phyloP scores from a whole-genome alignment of 2,113 vertebrate species.

The Heterotilapia buettikoferi region DNA sequence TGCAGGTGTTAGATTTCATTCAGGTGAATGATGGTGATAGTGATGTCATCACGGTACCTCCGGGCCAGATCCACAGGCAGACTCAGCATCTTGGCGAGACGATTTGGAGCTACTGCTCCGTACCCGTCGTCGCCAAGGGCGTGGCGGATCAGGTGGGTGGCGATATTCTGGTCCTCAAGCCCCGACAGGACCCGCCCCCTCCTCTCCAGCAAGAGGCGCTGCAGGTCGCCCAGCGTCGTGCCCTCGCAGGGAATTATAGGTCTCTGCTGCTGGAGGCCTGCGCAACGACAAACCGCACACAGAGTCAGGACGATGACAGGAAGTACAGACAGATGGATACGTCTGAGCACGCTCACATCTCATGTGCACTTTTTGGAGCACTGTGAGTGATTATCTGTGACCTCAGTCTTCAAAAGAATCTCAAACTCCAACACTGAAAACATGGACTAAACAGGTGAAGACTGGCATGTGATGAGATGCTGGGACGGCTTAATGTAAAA shows the following conservation, averaged over 20 bases:
- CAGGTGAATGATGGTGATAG: conserved; percentile 56
- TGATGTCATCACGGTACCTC: conserved; percentile 68
- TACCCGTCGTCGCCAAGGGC: conserved; percentile 62
- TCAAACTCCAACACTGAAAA: background rate
- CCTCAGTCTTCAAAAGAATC: background rate
- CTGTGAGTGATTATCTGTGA: background rate
- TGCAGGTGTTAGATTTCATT: conserved; percentile 23
- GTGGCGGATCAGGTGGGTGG: conserved; percentile 60
- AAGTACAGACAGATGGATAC: background rate
- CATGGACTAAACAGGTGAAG: background rate
- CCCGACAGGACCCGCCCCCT: conserved; percentile 10
- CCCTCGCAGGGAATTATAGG: conserved; percentile 5
- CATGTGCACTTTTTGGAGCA: background rate
- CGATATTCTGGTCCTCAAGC: conserved; percentile 48
- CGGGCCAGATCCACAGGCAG: conserved; percentile 54
- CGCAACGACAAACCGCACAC: background rate
- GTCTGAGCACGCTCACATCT: background rate
- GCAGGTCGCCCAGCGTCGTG: conserved; percentile 41
- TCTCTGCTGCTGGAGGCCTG: conserved; percentile 57
- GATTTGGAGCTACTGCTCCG: conserved; percentile 31
- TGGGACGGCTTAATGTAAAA: background rate
- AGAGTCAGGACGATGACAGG: background rate
- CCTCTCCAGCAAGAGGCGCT: conserved; percentile 51
- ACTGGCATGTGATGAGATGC: background rate
- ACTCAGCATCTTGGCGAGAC: conserved; percentile 58